phyloP scores from a whole-genome alignment of 2,888 invertebrate species.

The Eristalis tenax region DNA sequence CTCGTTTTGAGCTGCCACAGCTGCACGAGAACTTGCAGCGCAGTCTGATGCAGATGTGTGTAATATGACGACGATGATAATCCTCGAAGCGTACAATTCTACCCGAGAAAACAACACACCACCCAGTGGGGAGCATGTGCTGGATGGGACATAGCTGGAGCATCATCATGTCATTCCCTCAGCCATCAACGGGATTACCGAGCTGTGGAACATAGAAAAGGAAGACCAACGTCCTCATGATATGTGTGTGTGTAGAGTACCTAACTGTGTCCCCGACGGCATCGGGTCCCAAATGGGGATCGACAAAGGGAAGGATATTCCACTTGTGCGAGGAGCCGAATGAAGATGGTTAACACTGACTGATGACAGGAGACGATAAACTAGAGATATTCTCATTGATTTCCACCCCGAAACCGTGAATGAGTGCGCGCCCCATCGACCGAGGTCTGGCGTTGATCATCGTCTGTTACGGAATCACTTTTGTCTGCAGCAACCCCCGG shows the following conservation, averaged over 20 bases:
- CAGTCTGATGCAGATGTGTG: neutral
- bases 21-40: neutral
- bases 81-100: neutral
- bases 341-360: conserved; percentile 10
- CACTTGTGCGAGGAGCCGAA: neutral
- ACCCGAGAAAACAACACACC: neutral
- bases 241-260: neutral
- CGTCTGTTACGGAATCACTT: neutral
- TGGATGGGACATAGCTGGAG: neutral
- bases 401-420: neutral
- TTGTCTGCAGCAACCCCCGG: neutral
- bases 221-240: neutral
- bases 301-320: neutral
- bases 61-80: conserved; percentile 14
- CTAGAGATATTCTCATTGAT: conserved; percentile 15
- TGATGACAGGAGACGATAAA: conserved; percentile 6
- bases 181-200: neutral
- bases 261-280: neutral
- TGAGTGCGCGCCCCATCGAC: too few species aligned
- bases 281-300: neutral
- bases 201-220: neutral
- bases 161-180: neutral
- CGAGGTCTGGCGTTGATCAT: neutral
- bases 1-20: neutral
- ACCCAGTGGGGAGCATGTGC: too few species aligned